Conservation (phyloP, 1,140 invertebrate genomes). For the Drosophila sucinea region DNA sequence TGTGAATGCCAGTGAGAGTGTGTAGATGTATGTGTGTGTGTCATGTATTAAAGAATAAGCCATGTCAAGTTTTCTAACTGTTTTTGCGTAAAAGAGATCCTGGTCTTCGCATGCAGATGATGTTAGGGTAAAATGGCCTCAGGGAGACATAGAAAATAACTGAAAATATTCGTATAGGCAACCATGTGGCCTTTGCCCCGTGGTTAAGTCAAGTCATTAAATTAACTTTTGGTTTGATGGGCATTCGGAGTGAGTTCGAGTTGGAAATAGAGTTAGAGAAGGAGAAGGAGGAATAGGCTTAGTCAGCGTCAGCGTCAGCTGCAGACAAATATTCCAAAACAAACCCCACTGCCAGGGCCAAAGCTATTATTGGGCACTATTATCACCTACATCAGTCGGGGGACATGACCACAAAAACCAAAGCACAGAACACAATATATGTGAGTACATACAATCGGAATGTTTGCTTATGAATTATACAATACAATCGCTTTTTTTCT, state of each 20-base stretch:
- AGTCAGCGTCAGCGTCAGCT: conserved; percentile 1
- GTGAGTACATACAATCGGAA: conserved; percentile 38
- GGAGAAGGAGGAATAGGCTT: not conserved
- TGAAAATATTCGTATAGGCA: conserved; percentile 16
- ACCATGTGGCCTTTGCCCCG: not conserved
- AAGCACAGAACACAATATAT: conserved; percentile 15
- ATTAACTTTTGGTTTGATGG: conserved; percentile 31
- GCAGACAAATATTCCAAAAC: conserved; percentile 2
- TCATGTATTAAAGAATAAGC: conserved; percentile 3
- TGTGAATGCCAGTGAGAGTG: not conserved
- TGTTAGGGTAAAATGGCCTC: conserved; percentile 63
- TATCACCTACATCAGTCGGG: conserved; percentile 47
- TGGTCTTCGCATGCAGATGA: conserved; percentile 52
- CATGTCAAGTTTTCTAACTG: conserved; percentile 42
- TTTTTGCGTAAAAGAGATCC: conserved; percentile 28
- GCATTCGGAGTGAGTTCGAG: not conserved
- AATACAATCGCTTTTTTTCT: conserved; percentile 47
- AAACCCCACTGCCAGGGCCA: conserved; percentile 18
- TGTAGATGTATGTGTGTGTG: not conserved
- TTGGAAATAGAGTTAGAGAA: too few species aligned
- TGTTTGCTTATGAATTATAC: conserved; percentile 71
- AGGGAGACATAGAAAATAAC: conserved; percentile 60
- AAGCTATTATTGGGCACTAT: conserved; percentile 63
- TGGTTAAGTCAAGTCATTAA: conserved; percentile 37
- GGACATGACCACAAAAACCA: conserved; percentile 18